Base-by-base conservation (phyloP, 1,140 invertebrate genomes). In the Drosophila nigrodunni region DNA sequence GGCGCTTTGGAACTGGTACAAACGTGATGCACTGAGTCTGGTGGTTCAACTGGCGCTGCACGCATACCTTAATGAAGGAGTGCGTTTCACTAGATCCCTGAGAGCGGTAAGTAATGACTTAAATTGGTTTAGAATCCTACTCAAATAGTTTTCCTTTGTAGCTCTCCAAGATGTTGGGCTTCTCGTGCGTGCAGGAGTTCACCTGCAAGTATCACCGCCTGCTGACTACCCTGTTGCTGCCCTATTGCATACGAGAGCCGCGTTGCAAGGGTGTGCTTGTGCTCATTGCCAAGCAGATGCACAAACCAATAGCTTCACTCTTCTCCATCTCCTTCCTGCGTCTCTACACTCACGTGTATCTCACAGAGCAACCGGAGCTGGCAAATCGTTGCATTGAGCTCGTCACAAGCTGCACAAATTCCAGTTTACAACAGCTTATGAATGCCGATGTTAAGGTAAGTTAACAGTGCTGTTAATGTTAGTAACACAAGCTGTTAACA, bases 1-100 rank as follows among this genome's bases (percentile, higher is more conserved):
- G 18, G 91, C 94, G 50, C 92, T 96, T 21, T 96, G 95, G 79
- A 94, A 94, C 69, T 94, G 95, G 91, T 96, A 96, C 80, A 95
- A 95, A 78, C 95, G 94, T 15, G 94, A 95, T 87, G 94, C 95
- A 60, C 93, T 95, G 34, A 93, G 93, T 50, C 90, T 94, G 34
- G 93, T 95, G 41, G 94, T 94, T 60, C 92, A 94, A 21, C 93
- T 96, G 69, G 94, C 94, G 0, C 93, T 95, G 35, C 92, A 93
- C 37, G 95, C 95, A 74, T 94, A 94, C 57, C 90, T 95, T 3
- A 92, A 93, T 57, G 91, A 94, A 46, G 94, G 94, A 73, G 93
- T 93, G 35, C 92, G 93, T 46, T 93, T 80, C 62, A 93, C 90
- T 30, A 87, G 77, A 30, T 88, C 77, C 2, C 87, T 78, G 5